Percentiles rank a stretch among this genome's conserved stretches.
Conservation (phyloP, 2,797 vertebrate species). For the Cebuella pygmaea region DNA sequence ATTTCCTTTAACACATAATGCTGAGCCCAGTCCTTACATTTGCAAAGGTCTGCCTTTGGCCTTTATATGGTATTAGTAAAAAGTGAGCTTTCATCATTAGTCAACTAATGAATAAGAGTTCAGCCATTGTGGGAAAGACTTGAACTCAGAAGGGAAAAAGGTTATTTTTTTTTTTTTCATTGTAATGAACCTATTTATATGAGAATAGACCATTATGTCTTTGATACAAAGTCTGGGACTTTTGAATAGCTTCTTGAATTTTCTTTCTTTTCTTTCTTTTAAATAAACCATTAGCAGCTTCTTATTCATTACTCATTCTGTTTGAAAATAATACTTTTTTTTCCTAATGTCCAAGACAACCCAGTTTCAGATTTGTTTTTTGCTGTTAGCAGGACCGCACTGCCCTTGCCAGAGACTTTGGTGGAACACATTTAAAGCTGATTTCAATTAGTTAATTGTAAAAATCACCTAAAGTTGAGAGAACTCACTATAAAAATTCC, state of each 20-base stretch:
- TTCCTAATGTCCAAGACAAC: background rate
- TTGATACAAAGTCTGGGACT: constrained; percentile 42
- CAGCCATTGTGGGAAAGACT: constrained; percentile 54
- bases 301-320: constrained; percentile 12
- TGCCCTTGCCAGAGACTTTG: background rate
- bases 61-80: constrained; percentile 24
- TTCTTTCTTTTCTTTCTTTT: constrained; percentile 46
- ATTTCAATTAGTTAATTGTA: constrained; percentile 19
- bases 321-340: background rate
- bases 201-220: constrained; percentile 60
- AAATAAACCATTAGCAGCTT: background rate
- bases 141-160: constrained; percentile 60
- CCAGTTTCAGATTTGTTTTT: constrained; percentile 38
- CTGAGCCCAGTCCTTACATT: constrained; percentile 32
- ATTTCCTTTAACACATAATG: constrained; percentile 51
- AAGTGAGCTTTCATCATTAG: constrained; percentile 69
- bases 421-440: background rate
- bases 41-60: constrained; percentile 25
- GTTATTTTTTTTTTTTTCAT: constrained; percentile 65
- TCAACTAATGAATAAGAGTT: constrained; percentile 69
- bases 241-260: constrained; percentile 59
- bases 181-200: constrained; percentile 59
- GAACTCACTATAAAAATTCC: background rate
- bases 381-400: constrained; percentile 27
- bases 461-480: constrained; percentile 29